phyloP scores from a whole-genome alignment of 2,888 invertebrate genomes.

The Artemia sp. region DNA sequence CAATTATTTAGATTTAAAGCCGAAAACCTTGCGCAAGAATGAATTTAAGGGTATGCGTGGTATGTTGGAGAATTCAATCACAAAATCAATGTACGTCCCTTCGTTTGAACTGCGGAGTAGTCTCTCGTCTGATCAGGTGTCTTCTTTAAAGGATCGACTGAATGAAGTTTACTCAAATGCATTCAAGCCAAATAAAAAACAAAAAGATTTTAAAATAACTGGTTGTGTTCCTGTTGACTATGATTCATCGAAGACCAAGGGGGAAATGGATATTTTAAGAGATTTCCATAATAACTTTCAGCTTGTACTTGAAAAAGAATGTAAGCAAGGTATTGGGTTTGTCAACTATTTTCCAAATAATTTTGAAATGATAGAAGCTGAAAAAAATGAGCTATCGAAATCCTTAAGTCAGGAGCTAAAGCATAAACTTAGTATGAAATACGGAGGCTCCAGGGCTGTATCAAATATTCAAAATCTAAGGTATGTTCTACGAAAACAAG shows the following conservation, averaged over 20 bases:
- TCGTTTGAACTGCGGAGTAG: conserved; percentile 49
- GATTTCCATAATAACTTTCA: background rate
- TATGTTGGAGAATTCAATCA: background rate
- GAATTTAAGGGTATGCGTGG: background rate
- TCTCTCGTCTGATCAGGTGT: conserved; percentile 63
- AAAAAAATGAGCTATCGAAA: conserved; percentile 53
- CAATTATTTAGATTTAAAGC: background rate
- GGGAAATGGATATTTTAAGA: background rate
- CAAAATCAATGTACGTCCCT: background rate
- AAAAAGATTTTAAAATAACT: background rate
- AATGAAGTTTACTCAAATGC: conserved; percentile 55
- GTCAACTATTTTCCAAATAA: background rate
- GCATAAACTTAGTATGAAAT: background rate
- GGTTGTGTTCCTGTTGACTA: background rate
- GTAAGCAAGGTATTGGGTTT: too few relatives aligned
- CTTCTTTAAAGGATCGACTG: conserved; percentile 56
- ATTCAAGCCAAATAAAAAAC: conserved; percentile 1
- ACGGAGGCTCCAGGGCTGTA: background rate
- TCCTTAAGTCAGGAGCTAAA: conserved; percentile 50
- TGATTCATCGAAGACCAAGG: background rate
- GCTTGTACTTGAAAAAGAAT: background rate
- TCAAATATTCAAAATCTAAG: background rate
- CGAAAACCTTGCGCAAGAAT: background rate
- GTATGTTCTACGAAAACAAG: background rate
- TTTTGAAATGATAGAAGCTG: conserved; percentile 41